A percentile compares a stretch with the other conserved stretches of the same genome.
These are phyloP conservation scores for Plagodis pulveraria DNA, from an alignment of 2,888 invertebrate species.

Conservation along the genomic window DNA sequence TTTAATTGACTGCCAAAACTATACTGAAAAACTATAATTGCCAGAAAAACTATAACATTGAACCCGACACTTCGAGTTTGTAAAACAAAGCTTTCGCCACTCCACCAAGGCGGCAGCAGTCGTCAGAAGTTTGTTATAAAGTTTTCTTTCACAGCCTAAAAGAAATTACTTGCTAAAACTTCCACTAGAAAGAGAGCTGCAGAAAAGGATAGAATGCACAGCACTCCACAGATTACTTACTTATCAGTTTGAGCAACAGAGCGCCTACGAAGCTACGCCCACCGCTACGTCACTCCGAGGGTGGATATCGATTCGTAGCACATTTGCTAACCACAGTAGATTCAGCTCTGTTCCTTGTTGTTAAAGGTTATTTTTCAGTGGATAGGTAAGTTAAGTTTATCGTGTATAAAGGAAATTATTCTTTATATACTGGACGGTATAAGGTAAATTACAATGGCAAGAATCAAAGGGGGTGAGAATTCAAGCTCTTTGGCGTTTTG, in stretches of 20 bases:
- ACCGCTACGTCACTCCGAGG: conserved; percentile 58
- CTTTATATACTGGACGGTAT: neutral
- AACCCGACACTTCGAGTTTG: too few relatives aligned
- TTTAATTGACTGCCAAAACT: too few relatives aligned
- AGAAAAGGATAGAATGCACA: conserved; percentile 47
- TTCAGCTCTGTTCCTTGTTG: conserved; percentile 9
- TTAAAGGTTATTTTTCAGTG: conserved; percentile 11
- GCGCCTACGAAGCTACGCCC: conserved; percentile 57
- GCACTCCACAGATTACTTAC: conserved; percentile 2
- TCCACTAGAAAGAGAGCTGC: conserved; percentile 31
- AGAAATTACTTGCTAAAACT: too few relatives aligned
- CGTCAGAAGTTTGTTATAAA: too few relatives aligned
- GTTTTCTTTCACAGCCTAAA: too few relatives aligned
- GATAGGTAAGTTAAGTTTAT: neutral
- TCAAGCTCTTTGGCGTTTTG: conserved; percentile 6
- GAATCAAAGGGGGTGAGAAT: conserved; percentile 21
- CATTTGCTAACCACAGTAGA: conserved; percentile 18
- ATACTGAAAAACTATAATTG: too few relatives aligned
- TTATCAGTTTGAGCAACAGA: conserved; percentile 8
- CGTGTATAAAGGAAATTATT: neutral
- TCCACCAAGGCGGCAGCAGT: too few relatives aligned
- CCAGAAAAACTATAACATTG: too few relatives aligned
- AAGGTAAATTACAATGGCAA: conserved; percentile 28
- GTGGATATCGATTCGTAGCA: conserved; percentile 58
- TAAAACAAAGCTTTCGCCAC: too few relatives aligned